These are phyloP conservation scores for Microtus oregoni DNA, from an alignment of 2,113 vertebrate genomes.

Conservation along the genomic window DNA sequence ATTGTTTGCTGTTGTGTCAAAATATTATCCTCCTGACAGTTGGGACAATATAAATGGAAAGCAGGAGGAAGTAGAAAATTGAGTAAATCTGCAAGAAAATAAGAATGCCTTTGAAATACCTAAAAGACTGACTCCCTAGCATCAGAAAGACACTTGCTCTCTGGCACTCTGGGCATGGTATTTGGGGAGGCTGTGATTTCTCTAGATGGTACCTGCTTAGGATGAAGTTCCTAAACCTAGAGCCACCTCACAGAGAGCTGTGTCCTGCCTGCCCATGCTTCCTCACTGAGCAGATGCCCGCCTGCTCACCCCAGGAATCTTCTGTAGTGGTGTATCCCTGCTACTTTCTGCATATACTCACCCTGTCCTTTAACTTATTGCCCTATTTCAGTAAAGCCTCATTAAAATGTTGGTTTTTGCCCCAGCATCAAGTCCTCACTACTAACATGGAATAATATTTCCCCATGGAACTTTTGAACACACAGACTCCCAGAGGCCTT, in stretches of 20 bases:
- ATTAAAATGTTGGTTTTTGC: background rate
- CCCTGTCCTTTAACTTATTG: background rate
- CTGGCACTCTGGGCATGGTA: background rate
- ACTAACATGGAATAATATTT: background rate
- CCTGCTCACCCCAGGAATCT: fast-evolving
- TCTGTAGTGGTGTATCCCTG: too few species aligned
- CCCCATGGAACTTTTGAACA: background rate
- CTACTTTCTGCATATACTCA: background rate
- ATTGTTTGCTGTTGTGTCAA: conserved; percentile 75
- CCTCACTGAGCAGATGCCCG: too few species aligned
- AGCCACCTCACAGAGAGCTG: background rate
- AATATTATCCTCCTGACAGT: conserved; percentile 53
- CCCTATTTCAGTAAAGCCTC: background rate
- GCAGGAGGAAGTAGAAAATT: conserved; percentile 76
- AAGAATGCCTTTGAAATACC: conserved; percentile 79
- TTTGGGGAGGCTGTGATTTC: background rate
- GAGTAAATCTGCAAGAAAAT: conserved; percentile 76
- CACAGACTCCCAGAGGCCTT: background rate
- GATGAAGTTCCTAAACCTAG: background rate
- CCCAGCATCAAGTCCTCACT: background rate
- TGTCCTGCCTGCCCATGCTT: fast-evolving
- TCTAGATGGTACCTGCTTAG: background rate
- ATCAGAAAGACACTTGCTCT: conserved; percentile 46
- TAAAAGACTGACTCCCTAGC: conserved; percentile 53
- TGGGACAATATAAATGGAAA: conserved; percentile 76